Percentiles rank a stretch among this genome's conserved stretches.
Evolutionary conservation across 2,888 invertebrate genomes (phyloP).

Genomic region (Ormyrus pomaceus): DNA sequence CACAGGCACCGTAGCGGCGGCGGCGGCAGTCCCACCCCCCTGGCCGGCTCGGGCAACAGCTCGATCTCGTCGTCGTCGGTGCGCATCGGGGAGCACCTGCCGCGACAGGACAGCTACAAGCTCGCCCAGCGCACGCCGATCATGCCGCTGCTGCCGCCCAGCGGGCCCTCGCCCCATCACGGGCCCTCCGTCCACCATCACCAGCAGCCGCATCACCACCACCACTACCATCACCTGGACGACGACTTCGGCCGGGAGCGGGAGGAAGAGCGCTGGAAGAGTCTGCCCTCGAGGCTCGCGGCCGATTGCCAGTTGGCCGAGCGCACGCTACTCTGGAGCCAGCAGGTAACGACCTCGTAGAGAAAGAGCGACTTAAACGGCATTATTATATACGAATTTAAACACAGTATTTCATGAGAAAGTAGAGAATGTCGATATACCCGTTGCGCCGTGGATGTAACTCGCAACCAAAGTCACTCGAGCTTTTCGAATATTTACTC

Average conservation of each 20-base stretch:
- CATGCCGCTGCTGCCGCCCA: constrained; percentile 80
- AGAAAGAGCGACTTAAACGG: not conserved
- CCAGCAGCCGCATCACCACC: constrained; percentile 84
- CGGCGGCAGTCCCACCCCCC: constrained; percentile 69
- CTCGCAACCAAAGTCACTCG: not conserved
- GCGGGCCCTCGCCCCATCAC: constrained; percentile 66
- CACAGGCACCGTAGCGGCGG: constrained; percentile 69
- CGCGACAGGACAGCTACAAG: constrained; percentile 92
- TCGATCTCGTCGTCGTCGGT: constrained; percentile 51
- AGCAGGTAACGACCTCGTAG: constrained; percentile 69
- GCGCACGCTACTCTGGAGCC: constrained; percentile 71
- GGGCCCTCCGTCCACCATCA: constrained; percentile 8
- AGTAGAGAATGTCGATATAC: constrained; percentile 13
- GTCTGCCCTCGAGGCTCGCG: constrained; percentile 71
- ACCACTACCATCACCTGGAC: constrained; percentile 74
- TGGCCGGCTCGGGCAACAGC: constrained; percentile 59
- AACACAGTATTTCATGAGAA: constrained; percentile 24
- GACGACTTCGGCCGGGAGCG: constrained; percentile 68
- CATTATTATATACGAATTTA: constrained; percentile 1
- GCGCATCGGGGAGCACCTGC: constrained; percentile 80
- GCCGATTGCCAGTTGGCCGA: constrained; percentile 72
- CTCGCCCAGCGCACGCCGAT: constrained; percentile 91
- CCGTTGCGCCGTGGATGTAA: not conserved
- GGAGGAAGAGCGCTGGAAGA: constrained; percentile 73
- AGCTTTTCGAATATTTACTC: constrained; percentile 36